Evolutionary conservation across 2,113 vertebrate genomes (phyloP), one percentile per base, ranked within the genome.

Genomic region (Lampris megalopsis): DNA sequence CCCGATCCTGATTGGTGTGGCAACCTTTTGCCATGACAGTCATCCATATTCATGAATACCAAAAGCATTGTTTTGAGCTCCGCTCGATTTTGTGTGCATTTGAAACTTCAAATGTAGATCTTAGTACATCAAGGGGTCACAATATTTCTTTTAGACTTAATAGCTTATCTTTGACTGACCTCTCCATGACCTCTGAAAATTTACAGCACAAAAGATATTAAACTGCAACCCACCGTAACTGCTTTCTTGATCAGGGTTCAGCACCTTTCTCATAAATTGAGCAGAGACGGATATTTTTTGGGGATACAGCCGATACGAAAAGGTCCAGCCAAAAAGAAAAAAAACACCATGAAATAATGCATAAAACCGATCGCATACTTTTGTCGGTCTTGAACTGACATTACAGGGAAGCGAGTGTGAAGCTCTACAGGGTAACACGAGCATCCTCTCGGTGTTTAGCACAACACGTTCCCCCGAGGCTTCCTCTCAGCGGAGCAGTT

Each of bases 311-410:
- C 49, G 24, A 38, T 6, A 24, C 49, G 9, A 13, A 36, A 36
- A 43, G 52, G 13, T 60, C 40, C 52, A 6, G 3, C 49, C 38
- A 60, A 68, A 56, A 41, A 61, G 24, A 49, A 10, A 8, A 10
- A 56, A 63, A 58, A 53, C 58, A 24, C 24, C 24, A 57, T 53
- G 1, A 52, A 72, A 11, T 56, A 54, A 56, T 66, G 40, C 9
- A 24, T 56, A 45, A 48, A 49, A 45, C 3, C 41, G 10, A 35
- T 56, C n/a, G 63, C 52, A 57, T 13, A n/a, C 4, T 35, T 66
- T 38, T 40, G 13, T 13, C 4, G 62, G 8, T 71, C 45, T 86
- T 71, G 70, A 68, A 64, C 68, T 86, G 58, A 43, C 58, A 74
- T 81, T 57, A 68, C 40, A 73, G 38, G 35, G 49, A 66, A 63